Evolutionary conservation across 2,113 vertebrate species (phyloP).

Genomic region (Prionailurus bengalensis): DNA sequence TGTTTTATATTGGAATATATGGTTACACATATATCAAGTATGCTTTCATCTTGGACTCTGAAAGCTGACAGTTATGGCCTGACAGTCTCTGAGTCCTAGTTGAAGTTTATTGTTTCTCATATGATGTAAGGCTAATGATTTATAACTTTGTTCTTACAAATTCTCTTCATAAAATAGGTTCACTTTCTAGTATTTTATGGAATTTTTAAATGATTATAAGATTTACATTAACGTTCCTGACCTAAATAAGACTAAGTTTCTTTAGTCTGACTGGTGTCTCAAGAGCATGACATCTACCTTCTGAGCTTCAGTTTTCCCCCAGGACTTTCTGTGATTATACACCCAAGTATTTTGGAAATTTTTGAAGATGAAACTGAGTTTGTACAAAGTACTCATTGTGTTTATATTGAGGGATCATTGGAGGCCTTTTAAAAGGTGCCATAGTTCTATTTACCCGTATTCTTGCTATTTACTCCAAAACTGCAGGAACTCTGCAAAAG

Average conservation of each 20-base stretch:
- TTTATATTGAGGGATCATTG: background rate
- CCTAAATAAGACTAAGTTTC: background rate
- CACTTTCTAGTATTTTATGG: background rate
- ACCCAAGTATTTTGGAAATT: background rate
- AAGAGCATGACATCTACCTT: background rate
- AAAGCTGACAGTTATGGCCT: background rate
- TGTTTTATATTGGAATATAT: background rate
- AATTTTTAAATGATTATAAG: background rate
- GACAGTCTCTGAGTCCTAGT: background rate
- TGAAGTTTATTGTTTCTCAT: background rate
- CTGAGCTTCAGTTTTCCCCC: background rate
- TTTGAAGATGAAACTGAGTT: background rate
- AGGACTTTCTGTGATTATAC: background rate
- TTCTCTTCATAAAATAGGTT: background rate
- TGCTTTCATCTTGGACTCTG: background rate
- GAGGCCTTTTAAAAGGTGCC: background rate
- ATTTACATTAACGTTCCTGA: background rate
- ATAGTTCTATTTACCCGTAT: background rate
- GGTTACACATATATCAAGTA: background rate
- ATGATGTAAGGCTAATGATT: background rate
- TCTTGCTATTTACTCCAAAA: background rate
- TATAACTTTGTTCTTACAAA: conserved; percentile 33
- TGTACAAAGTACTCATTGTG: background rate
- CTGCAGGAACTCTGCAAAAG: background rate
- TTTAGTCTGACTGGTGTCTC: background rate